phyloP scores from a whole-genome alignment of 2,113 vertebrate genomes.

The Girardinichthys multiradiatus region DNA sequence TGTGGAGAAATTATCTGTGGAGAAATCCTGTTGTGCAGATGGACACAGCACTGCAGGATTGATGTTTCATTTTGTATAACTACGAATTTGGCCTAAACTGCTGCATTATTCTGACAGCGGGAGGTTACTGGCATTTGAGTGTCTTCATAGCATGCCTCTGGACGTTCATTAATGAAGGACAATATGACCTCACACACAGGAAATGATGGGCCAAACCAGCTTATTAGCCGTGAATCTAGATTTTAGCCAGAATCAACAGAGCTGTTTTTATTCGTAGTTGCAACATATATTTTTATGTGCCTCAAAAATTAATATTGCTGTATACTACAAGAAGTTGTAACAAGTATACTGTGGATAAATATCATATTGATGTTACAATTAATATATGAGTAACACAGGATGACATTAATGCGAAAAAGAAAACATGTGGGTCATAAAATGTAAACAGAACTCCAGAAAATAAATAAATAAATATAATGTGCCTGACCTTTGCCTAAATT shows the following conservation, averaged over 20 bases:
- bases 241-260: constrained; percentile 8
- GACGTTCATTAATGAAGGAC: constrained; percentile 54
- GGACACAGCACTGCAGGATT: constrained; percentile 3
- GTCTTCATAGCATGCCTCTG: constrained; percentile 19
- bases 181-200: constrained; percentile 37
- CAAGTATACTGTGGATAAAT: neutral
- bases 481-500: neutral
- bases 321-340: neutral
- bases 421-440: neutral
- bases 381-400: no score
- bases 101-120: constrained; percentile 24
- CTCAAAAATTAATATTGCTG: neutral
- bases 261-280: neutral
- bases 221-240: constrained; percentile 30
- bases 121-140: constrained; percentile 28
- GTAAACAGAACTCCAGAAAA: neutral
- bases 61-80: constrained; percentile 19
- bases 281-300: neutral
- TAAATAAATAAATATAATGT: neutral
- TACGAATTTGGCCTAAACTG: constrained; percentile 35
- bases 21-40: constrained; percentile 10
- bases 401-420: no score
- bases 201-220: constrained; percentile 10
- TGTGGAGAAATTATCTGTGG: neutral
- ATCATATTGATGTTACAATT: neutral